Evolutionary conservation across 2,113 vertebrate species (phyloP), one percentile per base, ranked within the genome.

Genomic region (Mus pahari): DNA sequence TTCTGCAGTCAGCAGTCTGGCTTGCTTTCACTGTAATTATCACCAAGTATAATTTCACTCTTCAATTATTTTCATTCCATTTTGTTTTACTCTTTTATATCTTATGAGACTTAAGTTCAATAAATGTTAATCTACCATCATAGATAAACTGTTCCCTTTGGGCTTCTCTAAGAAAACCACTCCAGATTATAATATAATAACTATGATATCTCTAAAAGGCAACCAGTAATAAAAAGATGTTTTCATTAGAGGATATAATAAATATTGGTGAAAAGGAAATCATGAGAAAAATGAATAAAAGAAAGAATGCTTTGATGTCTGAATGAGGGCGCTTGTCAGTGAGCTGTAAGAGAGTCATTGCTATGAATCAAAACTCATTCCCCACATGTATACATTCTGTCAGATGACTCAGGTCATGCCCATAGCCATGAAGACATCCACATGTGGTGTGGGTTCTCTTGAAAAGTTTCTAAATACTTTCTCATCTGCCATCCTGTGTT

Each of bases 351-450:
- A 64, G 90, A 95, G 88, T 42, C 77, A 64, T 17, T 68, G 50
- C 66, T 74, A 28, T 60, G 42, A 42, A 66, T 19, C 33, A n/a
- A 95, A 97, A 75, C 26, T 74, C 84, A 86, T 95, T 91, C 48
- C 84, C 75, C 48, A 94, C 73, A 60, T 0, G 11, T 8, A 53
- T 0, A 8, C 11, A 19, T 17, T 42, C 92, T 33, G 11, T 82
- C 70, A 60, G 82, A 66, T 71, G 92, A 95, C 73, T 94, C 96
- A 94, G 94, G 89, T 55, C 91, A 53, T 50, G n/a, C 17, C 42
- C n/a, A 20, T 68, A 77, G 68, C 92, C 94, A 92, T 90, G 81
- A 55, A 92, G 90, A 2, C 90, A 96, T 95, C 94, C 96, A 95
- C 91, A 95, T 92, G 94, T 95, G 94, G 91, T 53, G 4, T 7